Conservation (phyloP, 2,888 invertebrate genomes). For the Myopa tessellatipennis region DNA sequence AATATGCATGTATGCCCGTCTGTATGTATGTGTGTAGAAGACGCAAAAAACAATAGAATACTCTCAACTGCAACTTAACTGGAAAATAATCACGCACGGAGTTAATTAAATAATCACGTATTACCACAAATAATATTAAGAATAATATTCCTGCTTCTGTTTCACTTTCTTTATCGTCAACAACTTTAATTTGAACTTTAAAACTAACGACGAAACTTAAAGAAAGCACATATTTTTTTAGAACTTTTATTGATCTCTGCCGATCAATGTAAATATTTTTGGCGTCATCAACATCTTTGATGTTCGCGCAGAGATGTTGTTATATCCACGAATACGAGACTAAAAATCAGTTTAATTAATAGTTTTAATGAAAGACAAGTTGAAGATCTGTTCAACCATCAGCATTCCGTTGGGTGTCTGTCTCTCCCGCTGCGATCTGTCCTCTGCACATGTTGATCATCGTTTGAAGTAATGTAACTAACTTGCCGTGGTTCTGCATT, state of each 20-base stretch:
- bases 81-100: too few relatives aligned
- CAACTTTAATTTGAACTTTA: constrained; percentile 3
- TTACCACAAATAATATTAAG: too few relatives aligned
- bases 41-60: too few relatives aligned
- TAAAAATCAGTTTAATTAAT: constrained; percentile 27
- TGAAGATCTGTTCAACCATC: neutral
- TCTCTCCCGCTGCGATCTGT: neutral
- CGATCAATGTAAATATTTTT: neutral
- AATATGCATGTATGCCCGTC: too few relatives aligned
- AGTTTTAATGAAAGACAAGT: constrained; percentile 25
- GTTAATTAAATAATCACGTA: too few relatives aligned
- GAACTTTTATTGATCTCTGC: neutral
- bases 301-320: too few relatives aligned
- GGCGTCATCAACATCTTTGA: neutral
- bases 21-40: too few relatives aligned
- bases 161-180: neutral
- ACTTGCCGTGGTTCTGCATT: too few relatives aligned
- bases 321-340: too few relatives aligned
- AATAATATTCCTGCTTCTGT: too few relatives aligned
- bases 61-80: too few relatives aligned
- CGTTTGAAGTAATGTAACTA: neutral
- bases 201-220: neutral
- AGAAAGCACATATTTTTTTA: neutral
- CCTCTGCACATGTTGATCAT: constrained; percentile 7
- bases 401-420: neutral